phyloP scores from a whole-genome alignment of 2,113 vertebrate species.

The Nothobranchius furzeri region DNA sequence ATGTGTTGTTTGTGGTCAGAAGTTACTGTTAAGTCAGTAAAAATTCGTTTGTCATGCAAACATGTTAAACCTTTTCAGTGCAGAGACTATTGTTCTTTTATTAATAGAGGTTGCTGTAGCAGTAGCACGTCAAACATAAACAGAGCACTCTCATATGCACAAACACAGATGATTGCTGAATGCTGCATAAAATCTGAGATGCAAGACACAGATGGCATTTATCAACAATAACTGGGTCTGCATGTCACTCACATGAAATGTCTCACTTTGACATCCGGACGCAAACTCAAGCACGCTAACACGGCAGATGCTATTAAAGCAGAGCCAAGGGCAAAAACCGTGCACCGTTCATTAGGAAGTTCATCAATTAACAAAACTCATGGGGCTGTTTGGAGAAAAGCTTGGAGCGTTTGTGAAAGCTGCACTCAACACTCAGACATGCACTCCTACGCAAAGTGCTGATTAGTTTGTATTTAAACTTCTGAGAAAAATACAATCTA shows the following conservation, averaged over 20 bases:
- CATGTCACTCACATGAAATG: conserved; percentile 33
- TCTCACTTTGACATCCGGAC: conserved; percentile 26
- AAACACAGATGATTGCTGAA: background rate
- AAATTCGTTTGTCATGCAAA: background rate
- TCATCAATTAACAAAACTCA: conserved; percentile 56
- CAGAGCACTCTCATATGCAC: background rate
- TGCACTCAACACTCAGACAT: background rate
- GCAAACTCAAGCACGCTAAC: conserved; percentile 32
- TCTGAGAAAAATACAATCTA: no score
- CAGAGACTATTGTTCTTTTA: background rate
- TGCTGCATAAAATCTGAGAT: conserved; percentile 1
- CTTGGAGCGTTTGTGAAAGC: conserved; percentile 6
- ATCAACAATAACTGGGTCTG: conserved; percentile 40
- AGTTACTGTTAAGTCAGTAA: background rate
- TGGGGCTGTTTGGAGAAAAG: conserved; percentile 7
- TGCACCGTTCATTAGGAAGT: conserved; percentile 53
- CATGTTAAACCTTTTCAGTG: background rate
- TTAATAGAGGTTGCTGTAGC: background rate
- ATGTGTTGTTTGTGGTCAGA: background rate
- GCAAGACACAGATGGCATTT: conserved; percentile 34
- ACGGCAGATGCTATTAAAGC: conserved; percentile 55
- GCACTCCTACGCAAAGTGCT: background rate
- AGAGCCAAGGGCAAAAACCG: conserved; percentile 39
- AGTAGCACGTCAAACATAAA: conserved; percentile 5
- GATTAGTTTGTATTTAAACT: no score